phyloP scores from a whole-genome alignment of 1,140 invertebrate species.

The Sipha flava region DNA sequence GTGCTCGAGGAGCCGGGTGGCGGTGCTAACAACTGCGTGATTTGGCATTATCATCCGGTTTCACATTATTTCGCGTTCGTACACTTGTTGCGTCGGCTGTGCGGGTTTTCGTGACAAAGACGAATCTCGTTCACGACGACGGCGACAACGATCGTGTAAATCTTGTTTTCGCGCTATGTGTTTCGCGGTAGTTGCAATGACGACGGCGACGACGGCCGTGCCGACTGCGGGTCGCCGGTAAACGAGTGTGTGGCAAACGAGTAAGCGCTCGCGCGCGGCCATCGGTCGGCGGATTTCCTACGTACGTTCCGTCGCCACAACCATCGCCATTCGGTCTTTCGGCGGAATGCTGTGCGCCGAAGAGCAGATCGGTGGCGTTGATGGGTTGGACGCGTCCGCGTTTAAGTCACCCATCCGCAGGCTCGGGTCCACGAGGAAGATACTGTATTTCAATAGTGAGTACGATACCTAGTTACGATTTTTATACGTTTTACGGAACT shows the following conservation, averaged over 20 bases:
- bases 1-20: too few species aligned
- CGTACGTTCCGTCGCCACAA: too few species aligned
- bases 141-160: not conserved
- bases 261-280: not conserved
- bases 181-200: not conserved
- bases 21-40: too few species aligned
- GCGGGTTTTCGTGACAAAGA: too few species aligned
- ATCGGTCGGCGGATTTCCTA: too few species aligned
- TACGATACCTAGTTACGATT: conserved; percentile 36
- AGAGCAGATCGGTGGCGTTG: conserved; percentile 37
- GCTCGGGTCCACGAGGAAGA: conserved; percentile 66
- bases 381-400: conserved; percentile 57
- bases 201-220: not conserved
- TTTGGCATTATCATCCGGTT: not conserved
- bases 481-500: too few species aligned
- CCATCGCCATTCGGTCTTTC: not conserved
- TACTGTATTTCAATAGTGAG: conserved; percentile 69
- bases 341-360: conserved; percentile 6
- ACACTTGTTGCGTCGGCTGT: not conserved
- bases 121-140: not conserved
- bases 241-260: not conserved
- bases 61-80: not conserved
- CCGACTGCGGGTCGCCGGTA: not conserved
- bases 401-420: conserved; percentile 63
- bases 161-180: not conserved